Conservation (phyloP, 2,888 invertebrate species). For the Ryuthela nishihirai region DNA sequence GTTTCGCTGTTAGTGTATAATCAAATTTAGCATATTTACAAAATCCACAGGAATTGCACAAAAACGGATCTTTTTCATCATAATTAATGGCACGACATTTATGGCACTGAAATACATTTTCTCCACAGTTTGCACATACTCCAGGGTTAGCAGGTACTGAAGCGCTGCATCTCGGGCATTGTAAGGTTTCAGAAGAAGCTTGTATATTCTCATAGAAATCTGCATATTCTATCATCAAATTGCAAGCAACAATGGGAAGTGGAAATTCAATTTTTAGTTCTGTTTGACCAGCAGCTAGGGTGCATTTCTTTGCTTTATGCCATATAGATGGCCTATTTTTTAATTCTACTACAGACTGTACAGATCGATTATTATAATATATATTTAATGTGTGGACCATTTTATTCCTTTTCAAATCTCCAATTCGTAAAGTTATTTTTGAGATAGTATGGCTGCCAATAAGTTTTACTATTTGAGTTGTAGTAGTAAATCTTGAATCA, state of each 20-base stretch:
- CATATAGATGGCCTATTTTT: constrained; percentile 95
- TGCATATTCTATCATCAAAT: constrained; percentile 96
- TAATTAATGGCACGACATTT: constrained; percentile 99
- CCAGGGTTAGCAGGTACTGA: constrained; percentile 97
- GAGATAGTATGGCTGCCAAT: constrained; percentile 93
- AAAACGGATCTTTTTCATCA: constrained; percentile 97
- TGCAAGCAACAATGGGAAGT: constrained; percentile 93
- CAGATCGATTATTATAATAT: constrained; percentile 89
- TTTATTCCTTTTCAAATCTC: constrained; percentile 92
- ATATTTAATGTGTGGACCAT: constrained; percentile 95
- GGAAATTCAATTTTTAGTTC: constrained; percentile 97
- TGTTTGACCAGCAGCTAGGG: constrained; percentile 83
- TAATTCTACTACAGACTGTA: constrained; percentile 94
- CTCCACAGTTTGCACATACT: constrained; percentile 94
- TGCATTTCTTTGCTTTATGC: constrained; percentile 94
- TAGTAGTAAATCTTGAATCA: constrained; percentile 96
- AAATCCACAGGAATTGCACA: constrained; percentile 97
- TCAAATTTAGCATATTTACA: constrained; percentile 99
- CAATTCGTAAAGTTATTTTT: constrained; percentile 85
- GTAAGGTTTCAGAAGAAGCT: constrained; percentile 86
- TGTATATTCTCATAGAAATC: constrained; percentile 96
- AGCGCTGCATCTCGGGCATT: constrained; percentile 93
- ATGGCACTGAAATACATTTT: constrained; percentile 98
- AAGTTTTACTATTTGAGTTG: constrained; percentile 94
- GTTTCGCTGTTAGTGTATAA: constrained; percentile 82